Base-by-base conservation (phyloP, 2,113 vertebrate genomes). In the Cygnus atratus region DNA sequence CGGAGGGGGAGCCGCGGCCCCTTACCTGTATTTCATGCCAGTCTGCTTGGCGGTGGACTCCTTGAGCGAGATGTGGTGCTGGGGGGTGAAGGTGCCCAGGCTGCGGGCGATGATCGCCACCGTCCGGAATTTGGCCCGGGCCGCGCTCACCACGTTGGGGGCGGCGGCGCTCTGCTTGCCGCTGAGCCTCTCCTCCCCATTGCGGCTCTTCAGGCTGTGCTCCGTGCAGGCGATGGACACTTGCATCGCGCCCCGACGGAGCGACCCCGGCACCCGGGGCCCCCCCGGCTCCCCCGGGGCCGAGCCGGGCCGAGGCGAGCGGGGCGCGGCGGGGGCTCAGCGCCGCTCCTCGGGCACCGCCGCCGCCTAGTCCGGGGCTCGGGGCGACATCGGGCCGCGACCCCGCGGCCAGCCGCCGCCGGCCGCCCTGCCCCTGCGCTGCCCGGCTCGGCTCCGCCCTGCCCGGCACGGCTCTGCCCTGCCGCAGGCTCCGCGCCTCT, bases 181-280 rank as follows among this genome's bases (percentile, higher is more conserved):
- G 95, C 98, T 96, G 96, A 99, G 99, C 25, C 98, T 96, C 92
- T 98, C 98, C 90, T 99, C 99, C 70, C 99, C 99, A 97, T 99
- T 99, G 44, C 99, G 98, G 85, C 98, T 98, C 98, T 99, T 99
- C 97, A 99, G 96, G 97, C 99, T 99, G 98, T 99, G 99, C 96
- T 99, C 99, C 2, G 99, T 99, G 97, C 99, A 99, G 95, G 99
- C 99, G 86, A 99, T 99, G 96, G 99, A 99, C 98, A 99, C 99
- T 98, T 99, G 99, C 99, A 99, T 99, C 97, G 97, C 97, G 98
- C 93, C 92, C 39, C 52, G 52, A 28, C 15, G 52, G 26, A 15
- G 52, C 62, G 5, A 26, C 26, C 37, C 50, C 37, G 37, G 35
- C 15, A 25, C 24, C 37, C 37, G 14, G 48, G 48, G 22, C 21